These are phyloP conservation scores for Oreochromis spilurus DNA, from an alignment of 2,113 vertebrate species.

Conservation along the genomic window DNA sequence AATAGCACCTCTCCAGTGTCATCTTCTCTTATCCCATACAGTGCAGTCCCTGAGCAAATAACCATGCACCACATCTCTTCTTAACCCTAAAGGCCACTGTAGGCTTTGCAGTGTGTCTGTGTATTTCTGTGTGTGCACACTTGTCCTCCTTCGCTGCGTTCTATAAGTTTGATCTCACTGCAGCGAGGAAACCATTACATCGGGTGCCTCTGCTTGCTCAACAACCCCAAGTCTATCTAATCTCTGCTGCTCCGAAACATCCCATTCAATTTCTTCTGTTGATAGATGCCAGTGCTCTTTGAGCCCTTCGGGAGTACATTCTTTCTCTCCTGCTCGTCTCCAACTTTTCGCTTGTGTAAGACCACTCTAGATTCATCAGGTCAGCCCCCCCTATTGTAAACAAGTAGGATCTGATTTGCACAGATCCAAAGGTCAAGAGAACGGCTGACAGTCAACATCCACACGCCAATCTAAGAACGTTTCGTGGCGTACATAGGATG, in stretches of 20 bases:
- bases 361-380: conserved; percentile 43
- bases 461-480: background rate
- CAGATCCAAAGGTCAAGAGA: conserved; percentile 49
- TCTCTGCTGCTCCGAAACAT: conserved; percentile 55
- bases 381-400: conserved; percentile 34
- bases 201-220: conserved; percentile 31
- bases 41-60: conserved; percentile 42
- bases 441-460: conserved; percentile 35
- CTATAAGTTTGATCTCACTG: conserved; percentile 35
- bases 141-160: background rate
- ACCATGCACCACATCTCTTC: conserved; percentile 7
- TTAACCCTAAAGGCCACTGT: conserved; percentile 10
- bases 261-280: conserved; percentile 61
- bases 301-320: conserved; percentile 47
- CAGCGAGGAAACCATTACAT: conserved; percentile 12
- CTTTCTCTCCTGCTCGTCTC: conserved; percentile 8
- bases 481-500: background rate
- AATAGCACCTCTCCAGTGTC: background rate
- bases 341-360: conserved; percentile 12
- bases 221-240: conserved; percentile 41
- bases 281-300: conserved; percentile 58
- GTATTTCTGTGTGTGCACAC: background rate
- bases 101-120: background rate
- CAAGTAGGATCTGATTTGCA: conserved; percentile 37
- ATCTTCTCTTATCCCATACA: background rate